Percentiles rank a stretch among this genome's conserved stretches.
These are phyloP conservation scores for Microctonus aethiopoides DNA, from an alignment of 2,888 invertebrate species.

Conservation along the genomic window DNA sequence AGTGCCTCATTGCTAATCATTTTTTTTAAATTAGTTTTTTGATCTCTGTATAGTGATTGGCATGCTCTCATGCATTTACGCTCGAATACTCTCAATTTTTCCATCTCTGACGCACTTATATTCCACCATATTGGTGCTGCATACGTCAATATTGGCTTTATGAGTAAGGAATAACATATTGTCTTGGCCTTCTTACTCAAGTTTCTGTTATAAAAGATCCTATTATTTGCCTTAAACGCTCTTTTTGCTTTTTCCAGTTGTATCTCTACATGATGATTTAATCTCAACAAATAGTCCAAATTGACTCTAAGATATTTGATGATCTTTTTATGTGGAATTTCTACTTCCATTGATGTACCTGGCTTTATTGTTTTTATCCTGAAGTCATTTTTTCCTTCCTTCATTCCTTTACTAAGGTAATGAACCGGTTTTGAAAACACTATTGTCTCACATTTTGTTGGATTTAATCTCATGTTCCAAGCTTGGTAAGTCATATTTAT, in stretches of 20 bases:
- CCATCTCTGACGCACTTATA: constrained; percentile 15
- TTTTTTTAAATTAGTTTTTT: too few species aligned
- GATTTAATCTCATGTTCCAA: constrained; percentile 37
- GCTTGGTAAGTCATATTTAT: constrained; percentile 25
- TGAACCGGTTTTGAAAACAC: constrained; percentile 27
- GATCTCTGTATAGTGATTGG: too few species aligned
- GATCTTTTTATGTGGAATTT: constrained; percentile 12
- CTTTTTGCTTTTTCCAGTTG: constrained; percentile 29
- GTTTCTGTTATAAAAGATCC: constrained; percentile 10
- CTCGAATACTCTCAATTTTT: constrained; percentile 28
- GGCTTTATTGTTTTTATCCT: neutral
- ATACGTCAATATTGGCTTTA: constrained; percentile 23
- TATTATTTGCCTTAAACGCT: neutral
- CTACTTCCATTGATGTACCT: neutral
- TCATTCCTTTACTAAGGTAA: neutral
- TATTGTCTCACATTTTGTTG: constrained; percentile 35
- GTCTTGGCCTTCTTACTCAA: neutral
- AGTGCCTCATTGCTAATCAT: too few species aligned
- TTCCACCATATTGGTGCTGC: constrained; percentile 30
- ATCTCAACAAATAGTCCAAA: constrained; percentile 21
- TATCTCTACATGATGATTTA: neutral
- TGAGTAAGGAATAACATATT: neutral
- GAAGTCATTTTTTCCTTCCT: neutral
- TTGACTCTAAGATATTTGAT: constrained; percentile 34
- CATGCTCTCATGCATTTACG: neutral